These are phyloP conservation scores for Hydropsyche tenuis DNA, from an alignment of 1,140 invertebrate species.

Conservation along the genomic window DNA sequence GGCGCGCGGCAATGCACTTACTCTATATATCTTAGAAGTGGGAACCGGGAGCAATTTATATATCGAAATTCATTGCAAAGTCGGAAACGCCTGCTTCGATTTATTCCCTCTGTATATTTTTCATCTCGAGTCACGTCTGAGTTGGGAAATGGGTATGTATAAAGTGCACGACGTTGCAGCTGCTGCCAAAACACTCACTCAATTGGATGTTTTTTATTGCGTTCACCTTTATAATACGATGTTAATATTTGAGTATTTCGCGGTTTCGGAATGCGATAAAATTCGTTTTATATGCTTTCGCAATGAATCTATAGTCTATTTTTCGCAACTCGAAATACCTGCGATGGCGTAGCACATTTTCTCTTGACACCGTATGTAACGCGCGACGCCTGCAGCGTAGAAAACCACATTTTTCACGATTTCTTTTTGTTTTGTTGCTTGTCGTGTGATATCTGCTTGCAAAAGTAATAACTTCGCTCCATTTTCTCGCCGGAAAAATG, in stretches of 20 bases:
- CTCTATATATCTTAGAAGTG: neutral
- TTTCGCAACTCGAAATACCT: neutral
- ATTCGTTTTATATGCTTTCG: no score
- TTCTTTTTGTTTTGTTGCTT: neutral
- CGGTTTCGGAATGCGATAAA: no score
- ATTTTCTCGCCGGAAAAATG: neutral
- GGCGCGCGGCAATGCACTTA: neutral
- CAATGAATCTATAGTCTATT: neutral
- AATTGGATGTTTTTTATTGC: no score
- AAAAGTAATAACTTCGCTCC: conserved; percentile 19
- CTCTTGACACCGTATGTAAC: neutral
- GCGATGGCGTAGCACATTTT: conserved; percentile 3
- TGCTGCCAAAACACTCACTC: no score
- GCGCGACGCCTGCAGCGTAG: neutral
- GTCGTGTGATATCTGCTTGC: conserved; percentile 5
- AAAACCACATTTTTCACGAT: conserved; percentile 25
- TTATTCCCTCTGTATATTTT: neutral
- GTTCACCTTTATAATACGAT: no score
- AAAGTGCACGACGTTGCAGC: no score
- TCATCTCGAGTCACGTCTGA: neutral
- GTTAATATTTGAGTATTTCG: no score
- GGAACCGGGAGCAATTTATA: neutral
- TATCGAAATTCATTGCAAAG: neutral
- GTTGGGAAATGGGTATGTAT: no score
- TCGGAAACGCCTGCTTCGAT: neutral